phyloP scores from a whole-genome alignment of 2,888 invertebrate genomes.

The Polyploca ridens region DNA sequence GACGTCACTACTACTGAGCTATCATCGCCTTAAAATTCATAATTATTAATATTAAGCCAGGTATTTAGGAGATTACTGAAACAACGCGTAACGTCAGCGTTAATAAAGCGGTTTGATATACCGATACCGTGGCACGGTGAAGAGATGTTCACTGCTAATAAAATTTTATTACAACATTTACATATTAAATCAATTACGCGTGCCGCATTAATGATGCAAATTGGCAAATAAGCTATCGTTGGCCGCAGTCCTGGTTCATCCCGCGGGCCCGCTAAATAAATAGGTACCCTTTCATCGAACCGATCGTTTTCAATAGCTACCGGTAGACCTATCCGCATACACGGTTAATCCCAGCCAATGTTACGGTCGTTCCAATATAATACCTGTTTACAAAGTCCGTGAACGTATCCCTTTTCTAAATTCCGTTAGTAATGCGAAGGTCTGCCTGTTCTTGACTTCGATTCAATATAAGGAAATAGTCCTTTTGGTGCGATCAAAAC shows the following conservation, averaged over 20 bases:
- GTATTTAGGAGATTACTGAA: not conserved
- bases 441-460: not conserved
- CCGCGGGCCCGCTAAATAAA: constrained; percentile 67
- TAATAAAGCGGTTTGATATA: constrained; percentile 12
- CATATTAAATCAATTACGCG: constrained; percentile 74
- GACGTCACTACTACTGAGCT: too few species aligned
- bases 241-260: constrained; percentile 56
- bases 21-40: too few species aligned
- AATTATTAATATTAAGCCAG: not conserved
- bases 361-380: constrained; percentile 13
- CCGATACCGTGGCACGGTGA: constrained; percentile 8
- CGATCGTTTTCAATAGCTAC: constrained; percentile 60
- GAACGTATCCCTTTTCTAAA: constrained; percentile 13
- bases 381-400: constrained; percentile 12
- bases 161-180: constrained; percentile 62
- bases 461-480: constrained; percentile 10
- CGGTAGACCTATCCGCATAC: constrained; percentile 47
- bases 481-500: constrained; percentile 9
- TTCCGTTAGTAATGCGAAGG: constrained; percentile 17
- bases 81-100: not conserved
- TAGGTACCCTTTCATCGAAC: constrained; percentile 50
- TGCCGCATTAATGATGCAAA: constrained; percentile 75
- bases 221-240: constrained; percentile 76
- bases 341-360: constrained; percentile 34
- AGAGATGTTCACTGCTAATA: constrained; percentile 31